Evolutionary conservation across 2,888 invertebrate species (phyloP).

Genomic region (Zonitis immaculata): DNA sequence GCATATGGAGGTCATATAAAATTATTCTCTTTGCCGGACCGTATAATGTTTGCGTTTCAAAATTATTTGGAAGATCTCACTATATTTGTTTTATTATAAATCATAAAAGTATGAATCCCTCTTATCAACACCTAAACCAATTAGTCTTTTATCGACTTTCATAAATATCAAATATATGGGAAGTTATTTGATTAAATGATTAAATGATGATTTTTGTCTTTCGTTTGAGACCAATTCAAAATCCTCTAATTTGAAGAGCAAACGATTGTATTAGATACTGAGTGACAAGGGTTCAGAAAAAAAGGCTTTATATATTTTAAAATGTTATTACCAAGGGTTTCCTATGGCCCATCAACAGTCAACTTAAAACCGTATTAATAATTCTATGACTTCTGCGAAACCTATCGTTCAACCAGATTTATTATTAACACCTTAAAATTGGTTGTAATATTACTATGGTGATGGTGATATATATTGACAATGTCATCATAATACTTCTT

Average conservation of each 20-base stretch:
- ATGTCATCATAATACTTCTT: background rate
- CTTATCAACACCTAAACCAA: too few relatives aligned
- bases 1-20: too few relatives aligned
- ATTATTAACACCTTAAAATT: constrained; percentile 3
- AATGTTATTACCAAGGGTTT: constrained; percentile 26
- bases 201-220: too few relatives aligned
- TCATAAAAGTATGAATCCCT: too few relatives aligned
- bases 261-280: background rate
- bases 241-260: background rate
- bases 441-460: background rate
- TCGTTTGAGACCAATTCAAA: too few relatives aligned
- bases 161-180: too few relatives aligned
- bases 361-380: constrained; percentile 35
- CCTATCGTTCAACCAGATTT: constrained; percentile 7
- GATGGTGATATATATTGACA: background rate
- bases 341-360: constrained; percentile 30
- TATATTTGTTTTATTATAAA: too few relatives aligned
- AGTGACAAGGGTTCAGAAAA: constrained; percentile 28
- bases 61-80: too few relatives aligned
- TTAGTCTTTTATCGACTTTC: too few relatives aligned
- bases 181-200: too few relatives aligned
- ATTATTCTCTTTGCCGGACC: too few relatives aligned
- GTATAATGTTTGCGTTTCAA: too few relatives aligned
- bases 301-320: constrained; percentile 24
- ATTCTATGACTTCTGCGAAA: constrained; percentile 23